Conservation (phyloP, 2,888 invertebrate genomes). For the Aspidapion aeneum region DNA sequence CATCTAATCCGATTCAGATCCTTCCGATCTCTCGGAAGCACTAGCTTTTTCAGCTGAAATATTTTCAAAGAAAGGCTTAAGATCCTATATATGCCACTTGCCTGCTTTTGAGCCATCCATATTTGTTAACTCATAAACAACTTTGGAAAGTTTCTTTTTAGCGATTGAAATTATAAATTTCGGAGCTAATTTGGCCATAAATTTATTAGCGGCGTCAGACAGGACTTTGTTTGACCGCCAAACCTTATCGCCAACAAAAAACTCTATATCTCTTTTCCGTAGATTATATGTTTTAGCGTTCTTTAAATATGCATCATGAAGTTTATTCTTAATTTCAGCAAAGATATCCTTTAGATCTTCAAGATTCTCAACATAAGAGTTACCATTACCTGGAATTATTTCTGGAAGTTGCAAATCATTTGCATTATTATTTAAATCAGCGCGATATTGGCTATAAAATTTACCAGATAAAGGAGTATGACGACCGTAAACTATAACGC, state of each 20-base stretch:
- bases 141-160: background rate
- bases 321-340: background rate
- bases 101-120: background rate
- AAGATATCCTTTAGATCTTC: no score
- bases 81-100: conserved; percentile 5
- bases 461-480: no score
- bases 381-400: no score
- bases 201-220: conserved; percentile 14
- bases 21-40: no score
- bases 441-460: no score
- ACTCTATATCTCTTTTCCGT: conserved; percentile 11
- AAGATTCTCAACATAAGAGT: conserved; percentile 4
- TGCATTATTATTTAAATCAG: no score
- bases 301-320: conserved; percentile 11
- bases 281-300: conserved; percentile 18
- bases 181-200: conserved; percentile 18
- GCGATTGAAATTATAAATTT: conserved; percentile 14
- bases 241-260: conserved; percentile 16
- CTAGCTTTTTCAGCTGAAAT: background rate
- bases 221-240: conserved; percentile 20
- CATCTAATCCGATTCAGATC: no score
- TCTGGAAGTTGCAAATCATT: no score
- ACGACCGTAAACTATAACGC: no score
- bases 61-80: background rate
- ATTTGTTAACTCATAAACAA: conserved; percentile 7